These are phyloP conservation scores for Saccopteryx leptura DNA, from an alignment of 2,113 vertebrate genomes.

Conservation along the genomic window DNA sequence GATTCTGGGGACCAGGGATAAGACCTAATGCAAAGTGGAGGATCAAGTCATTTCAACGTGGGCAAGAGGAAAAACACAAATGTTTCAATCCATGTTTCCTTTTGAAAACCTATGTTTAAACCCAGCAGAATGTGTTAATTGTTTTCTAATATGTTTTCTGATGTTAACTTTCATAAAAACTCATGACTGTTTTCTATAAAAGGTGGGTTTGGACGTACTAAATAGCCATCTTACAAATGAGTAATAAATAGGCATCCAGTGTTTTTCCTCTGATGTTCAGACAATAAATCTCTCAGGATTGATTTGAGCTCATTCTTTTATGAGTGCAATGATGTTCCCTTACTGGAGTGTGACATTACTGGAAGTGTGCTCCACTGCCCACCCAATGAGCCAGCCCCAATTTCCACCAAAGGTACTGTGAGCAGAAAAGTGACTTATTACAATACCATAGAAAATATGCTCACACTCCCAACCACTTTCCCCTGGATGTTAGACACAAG, in stretches of 20 bases:
- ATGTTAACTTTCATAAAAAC: not conserved
- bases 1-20: not conserved
- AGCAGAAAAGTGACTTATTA: not conserved
- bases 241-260: not conserved
- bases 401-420: not conserved
- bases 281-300: not conserved
- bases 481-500: not conserved
- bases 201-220: not conserved
- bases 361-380: not conserved
- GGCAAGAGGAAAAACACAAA: not conserved
- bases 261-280: not conserved
- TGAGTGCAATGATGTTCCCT: not conserved
- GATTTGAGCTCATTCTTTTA: not conserved
- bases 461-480: not conserved
- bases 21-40: not conserved
- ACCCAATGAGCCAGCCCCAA: too few relatives aligned
- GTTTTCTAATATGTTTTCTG: not conserved
- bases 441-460: not conserved
- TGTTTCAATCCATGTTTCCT: not conserved
- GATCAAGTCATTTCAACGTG: not conserved
- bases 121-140: not conserved
- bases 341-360: not conserved
- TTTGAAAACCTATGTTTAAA: not conserved
- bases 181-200: not conserved
- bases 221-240: not conserved